A percentile compares a stretch with the other conserved stretches of the same genome.
These are phyloP conservation scores for Hafferia zeledoni DNA, from an alignment of 2,797 vertebrate genomes.

Conservation along the genomic window DNA sequence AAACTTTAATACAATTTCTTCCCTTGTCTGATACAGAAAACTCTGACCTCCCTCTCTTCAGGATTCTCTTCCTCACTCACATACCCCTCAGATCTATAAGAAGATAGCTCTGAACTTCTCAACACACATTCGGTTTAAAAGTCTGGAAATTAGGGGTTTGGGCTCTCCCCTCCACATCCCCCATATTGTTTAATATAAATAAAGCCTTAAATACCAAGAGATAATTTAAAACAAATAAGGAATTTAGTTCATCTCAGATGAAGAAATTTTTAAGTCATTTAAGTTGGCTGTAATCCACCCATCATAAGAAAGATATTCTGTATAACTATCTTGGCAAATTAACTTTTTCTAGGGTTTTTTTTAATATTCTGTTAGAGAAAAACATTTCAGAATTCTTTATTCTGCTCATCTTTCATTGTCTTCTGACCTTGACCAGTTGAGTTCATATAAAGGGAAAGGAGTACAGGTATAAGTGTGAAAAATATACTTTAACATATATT, in stretches of 20 bases:
- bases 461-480: neutral
- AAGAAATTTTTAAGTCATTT: neutral
- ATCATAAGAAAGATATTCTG: neutral
- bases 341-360: neutral
- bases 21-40: neutral
- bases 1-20: neutral
- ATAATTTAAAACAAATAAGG: neutral
- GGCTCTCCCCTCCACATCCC: neutral
- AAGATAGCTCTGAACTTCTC: neutral
- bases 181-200: neutral
- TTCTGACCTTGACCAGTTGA: neutral
- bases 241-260: neutral
- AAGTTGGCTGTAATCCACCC: neutral
- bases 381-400: neutral
- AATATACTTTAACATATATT: neutral
- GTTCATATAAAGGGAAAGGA: neutral
- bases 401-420: neutral
- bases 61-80: neutral
- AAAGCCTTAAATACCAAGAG: neutral
- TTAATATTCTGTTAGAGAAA: neutral
- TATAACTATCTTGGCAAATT: neutral
- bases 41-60: neutral
- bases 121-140: neutral
- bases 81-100: neutral
- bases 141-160: neutral